Base-by-base conservation (phyloP, 2,888 invertebrate species). In the Drosophila dives region DNA sequence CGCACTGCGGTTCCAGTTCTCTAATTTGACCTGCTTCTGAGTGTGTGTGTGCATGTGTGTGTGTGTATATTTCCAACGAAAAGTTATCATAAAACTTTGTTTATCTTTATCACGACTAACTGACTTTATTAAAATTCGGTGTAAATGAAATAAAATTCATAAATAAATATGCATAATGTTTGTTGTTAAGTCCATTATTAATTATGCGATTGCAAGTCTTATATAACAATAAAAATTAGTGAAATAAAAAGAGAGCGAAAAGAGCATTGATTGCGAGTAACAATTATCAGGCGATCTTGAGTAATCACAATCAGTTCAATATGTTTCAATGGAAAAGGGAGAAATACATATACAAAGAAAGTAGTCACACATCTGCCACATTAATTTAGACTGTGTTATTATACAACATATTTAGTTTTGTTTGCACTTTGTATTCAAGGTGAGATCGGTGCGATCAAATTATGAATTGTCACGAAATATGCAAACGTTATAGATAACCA, bases 381-480 rank as follows among this genome's bases (percentile, higher is more conserved):
- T 20, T 36, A 23, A 34, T 23, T 48, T 32, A 11, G 26, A 23
- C 17, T 29, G 7, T 10, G 17, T 12, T 34, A 26, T 67, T 67
- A 68, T 29, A 68, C 58, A 67, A 51, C 36, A 63, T 50, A 51
- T 49, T 53, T 48, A 33, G 33, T 73, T 71, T 76, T 67, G 63
- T 54, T 62, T 77, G 84, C 81, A 88, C 89, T 89, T 86, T 85
- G 89, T 7, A 64, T 77, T 75, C 75, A 80, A 82, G 77, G 79
- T 73, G 70, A 86, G 72, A 75, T 58, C 59, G 34, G 42, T 36
- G 83, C 88, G 86, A 84, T 83, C 84, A 85, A 83, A 72, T 75
- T 56, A 50, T 36, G 32, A 59, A 29, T 72, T 64, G 58, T 67
- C 67, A 49, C 61, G 42, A 51, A 75, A 62, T 23, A 56, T 48